Conservation (phyloP, 2,797 vertebrate species). For the Notolepis coatsorum region DNA sequence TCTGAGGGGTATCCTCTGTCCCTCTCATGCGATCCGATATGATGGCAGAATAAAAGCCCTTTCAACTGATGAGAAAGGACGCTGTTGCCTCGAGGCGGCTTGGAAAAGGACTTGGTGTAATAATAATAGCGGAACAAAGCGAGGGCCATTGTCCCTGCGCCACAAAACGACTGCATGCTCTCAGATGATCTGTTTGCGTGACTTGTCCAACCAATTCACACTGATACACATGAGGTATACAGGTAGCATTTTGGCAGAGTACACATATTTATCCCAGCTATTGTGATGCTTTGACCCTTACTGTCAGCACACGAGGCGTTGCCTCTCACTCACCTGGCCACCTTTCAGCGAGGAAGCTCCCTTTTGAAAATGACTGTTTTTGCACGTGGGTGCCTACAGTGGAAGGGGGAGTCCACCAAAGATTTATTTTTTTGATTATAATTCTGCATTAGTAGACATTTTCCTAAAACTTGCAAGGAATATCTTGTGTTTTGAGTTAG, state of each 20-base stretch:
- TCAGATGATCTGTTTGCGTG: constrained; percentile 3
- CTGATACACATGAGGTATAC: constrained; percentile 10
- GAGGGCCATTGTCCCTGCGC: neutral
- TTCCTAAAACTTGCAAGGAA: too few species aligned
- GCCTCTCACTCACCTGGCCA: constrained; percentile 33
- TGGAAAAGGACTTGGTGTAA: constrained; percentile 8
- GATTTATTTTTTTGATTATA: too few species aligned
- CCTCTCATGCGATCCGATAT: constrained; percentile 68
- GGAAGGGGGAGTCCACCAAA: too few species aligned
- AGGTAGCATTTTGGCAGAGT: constrained; percentile 14
- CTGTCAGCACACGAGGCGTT: constrained; percentile 18
- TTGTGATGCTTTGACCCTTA: constrained; percentile 9
- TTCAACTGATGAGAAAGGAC: constrained; percentile 35
- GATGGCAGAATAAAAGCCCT: constrained; percentile 35
- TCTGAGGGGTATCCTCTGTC: constrained; percentile 66
- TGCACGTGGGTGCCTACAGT: neutral
- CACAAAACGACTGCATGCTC: neutral
- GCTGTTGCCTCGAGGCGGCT: constrained; percentile 10
- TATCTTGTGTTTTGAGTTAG: too few species aligned
- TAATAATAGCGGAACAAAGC: constrained; percentile 1
- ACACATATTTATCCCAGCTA: constrained; percentile 7
- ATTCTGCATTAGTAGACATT: too few species aligned
- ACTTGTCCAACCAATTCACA: neutral
- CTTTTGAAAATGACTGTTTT: constrained; percentile 6
- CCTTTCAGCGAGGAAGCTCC: constrained; percentile 32